These are phyloP conservation scores for Mesochorus sp. DNA, from an alignment of 2,888 invertebrate species.

Conservation along the genomic window DNA sequence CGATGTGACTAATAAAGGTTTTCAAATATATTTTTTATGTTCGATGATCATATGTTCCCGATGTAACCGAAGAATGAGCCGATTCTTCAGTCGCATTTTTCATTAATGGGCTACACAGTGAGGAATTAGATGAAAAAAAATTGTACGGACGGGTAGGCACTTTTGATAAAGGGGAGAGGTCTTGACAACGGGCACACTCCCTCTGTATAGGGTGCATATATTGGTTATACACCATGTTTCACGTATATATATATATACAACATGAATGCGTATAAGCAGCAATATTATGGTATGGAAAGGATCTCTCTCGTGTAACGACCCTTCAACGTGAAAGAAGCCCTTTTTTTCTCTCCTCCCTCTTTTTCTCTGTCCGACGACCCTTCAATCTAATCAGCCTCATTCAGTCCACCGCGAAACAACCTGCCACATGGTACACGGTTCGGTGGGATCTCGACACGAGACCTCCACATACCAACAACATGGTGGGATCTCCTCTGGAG, in stretches of 20 bases:
- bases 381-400: conserved; percentile 79
- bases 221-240: conserved; percentile 18
- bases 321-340: conserved; percentile 70
- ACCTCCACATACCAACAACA: conserved; percentile 37
- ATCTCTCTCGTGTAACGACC: conserved; percentile 70
- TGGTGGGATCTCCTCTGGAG: conserved; percentile 10
- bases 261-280: conserved; percentile 52
- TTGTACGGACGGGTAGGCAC: conserved; percentile 4
- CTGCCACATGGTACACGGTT: conserved; percentile 74
- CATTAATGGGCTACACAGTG: conserved; percentile 12
- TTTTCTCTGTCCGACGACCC: conserved; percentile 64
- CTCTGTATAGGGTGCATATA: conserved; percentile 28
- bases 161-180: conserved; percentile 55
- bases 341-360: conserved; percentile 38
- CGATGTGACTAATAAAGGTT: not conserved
- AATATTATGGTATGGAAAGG: conserved; percentile 58
- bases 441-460: conserved; percentile 41
- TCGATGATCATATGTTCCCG: no score
- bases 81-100: conserved; percentile 40
- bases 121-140: conserved; percentile 29
- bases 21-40: not conserved
- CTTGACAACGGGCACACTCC: conserved; percentile 37
- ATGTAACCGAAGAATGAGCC: conserved; percentile 2
- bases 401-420: conserved; percentile 77
- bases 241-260: conserved; percentile 37